Evolutionary conservation across 2,888 invertebrate genomes (phyloP).

Genomic region (Xiphydria camelus): DNA sequence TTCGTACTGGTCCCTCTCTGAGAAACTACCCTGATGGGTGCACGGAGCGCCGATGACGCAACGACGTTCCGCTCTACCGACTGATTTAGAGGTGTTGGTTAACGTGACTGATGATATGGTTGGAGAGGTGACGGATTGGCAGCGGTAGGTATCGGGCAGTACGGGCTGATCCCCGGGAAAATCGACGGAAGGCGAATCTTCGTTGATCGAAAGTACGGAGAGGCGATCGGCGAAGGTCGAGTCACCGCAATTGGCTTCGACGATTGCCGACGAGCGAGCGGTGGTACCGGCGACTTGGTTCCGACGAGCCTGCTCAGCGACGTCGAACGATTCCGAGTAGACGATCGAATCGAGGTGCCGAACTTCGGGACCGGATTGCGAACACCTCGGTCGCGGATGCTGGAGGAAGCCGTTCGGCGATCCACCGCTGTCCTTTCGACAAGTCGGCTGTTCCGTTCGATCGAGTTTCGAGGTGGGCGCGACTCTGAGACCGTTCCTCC

Average conservation of each 20-base stretch:
- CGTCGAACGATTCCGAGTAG: slow-evolving; percentile 61
- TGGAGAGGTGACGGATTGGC: slow-evolving; percentile 29
- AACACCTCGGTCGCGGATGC: slow-evolving; percentile 1
- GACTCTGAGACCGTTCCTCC: not conserved
- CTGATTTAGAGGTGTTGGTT: slow-evolving; percentile 20
- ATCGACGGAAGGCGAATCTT: slow-evolving; percentile 10
- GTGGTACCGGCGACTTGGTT: too few relatives aligned
- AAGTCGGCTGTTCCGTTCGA: not conserved
- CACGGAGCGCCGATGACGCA: slow-evolving; percentile 26
- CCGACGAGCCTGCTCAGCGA: slow-evolving; percentile 47
- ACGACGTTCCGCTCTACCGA: slow-evolving; percentile 26
- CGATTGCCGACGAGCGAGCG: slow-evolving; percentile 27
- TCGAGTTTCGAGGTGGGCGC: not conserved
- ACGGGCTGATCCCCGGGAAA: slow-evolving; percentile 8
- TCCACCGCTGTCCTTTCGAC: too few relatives aligned
- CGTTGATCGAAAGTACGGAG: slow-evolving; percentile 7
- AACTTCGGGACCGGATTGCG: slow-evolving; percentile 25
- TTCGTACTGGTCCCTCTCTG: slow-evolving; percentile 23
- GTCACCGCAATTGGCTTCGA: slow-evolving; percentile 39
- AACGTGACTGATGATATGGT: slow-evolving; percentile 19
- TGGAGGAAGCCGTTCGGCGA: not conserved
- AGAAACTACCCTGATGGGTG: too few relatives aligned
- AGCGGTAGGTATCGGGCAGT: slow-evolving; percentile 35
- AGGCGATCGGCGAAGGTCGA: slow-evolving; percentile 30
- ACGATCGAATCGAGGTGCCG: slow-evolving; percentile 67